These are phyloP conservation scores for Crioceris asparagi DNA, from an alignment of 2,888 invertebrate genomes.

Conservation along the genomic window DNA sequence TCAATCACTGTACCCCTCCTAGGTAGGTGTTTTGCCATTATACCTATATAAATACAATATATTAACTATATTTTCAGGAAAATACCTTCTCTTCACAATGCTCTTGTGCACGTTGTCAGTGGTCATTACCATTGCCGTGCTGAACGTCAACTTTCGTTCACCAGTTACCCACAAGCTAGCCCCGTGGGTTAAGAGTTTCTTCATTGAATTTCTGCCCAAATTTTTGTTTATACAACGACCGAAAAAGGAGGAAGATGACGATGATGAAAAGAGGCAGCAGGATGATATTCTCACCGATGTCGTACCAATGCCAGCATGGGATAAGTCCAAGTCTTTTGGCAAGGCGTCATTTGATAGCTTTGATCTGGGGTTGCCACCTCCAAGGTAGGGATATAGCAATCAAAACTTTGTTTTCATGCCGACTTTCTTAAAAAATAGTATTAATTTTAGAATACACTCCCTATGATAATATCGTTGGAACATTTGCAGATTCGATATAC, in stretches of 20 bases:
- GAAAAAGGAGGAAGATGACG: conserved; percentile 61
- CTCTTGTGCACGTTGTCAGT: conserved; percentile 87
- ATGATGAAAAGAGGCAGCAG: too few species aligned
- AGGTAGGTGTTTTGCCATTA: conserved; percentile 43
- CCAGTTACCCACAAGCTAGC: conserved; percentile 89
- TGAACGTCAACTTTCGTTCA: conserved; percentile 87
- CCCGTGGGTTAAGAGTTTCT: conserved; percentile 80
- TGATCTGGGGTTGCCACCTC: conserved; percentile 27
- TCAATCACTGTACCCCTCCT: conserved; percentile 84
- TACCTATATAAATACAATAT: neutral
- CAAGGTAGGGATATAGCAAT: conserved; percentile 10
- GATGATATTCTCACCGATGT: conserved; percentile 63
- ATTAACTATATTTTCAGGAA: conserved; percentile 12
- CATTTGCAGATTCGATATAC: neutral
- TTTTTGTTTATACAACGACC: conserved; percentile 83
- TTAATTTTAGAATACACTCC: too few species aligned
- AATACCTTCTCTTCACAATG: conserved; percentile 91
- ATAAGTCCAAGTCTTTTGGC: conserved; percentile 54
- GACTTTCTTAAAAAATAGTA: too few species aligned
- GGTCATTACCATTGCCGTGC: conserved; percentile 85
- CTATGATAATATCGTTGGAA: too few species aligned
- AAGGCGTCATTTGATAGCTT: conserved; percentile 48
- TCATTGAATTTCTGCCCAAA: conserved; percentile 76
- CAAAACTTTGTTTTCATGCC: too few species aligned
- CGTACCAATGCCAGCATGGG: conserved; percentile 44